Base-by-base conservation (phyloP, 2,888 invertebrate species). In the Polylopha cassiicola region DNA sequence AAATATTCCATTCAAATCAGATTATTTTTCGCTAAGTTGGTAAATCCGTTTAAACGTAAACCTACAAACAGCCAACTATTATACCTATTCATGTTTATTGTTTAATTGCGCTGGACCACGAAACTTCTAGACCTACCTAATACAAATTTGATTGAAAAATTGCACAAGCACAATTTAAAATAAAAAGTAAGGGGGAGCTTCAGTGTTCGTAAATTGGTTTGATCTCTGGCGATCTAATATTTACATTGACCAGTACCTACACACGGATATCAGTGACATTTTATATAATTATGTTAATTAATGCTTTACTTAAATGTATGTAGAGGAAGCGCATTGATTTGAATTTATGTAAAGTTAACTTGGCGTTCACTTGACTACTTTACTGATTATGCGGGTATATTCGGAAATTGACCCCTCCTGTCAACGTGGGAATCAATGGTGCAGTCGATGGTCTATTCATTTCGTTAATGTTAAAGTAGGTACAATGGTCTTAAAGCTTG, bases 121-220 rank as follows among this genome's bases (percentile, higher is more conserved):
- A 43, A 61, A 51, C 48, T 46, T 33, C 39, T 47, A 29, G 14
- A 4, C 8, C 6, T 10, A 5, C 30, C 36, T 53, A 59, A 64
- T 60, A 58, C 44, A 55, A 55, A 57, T 63, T 69, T 73, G 73
- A 82, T 82, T 84, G 79, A 78, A 74, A 81, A 80, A 84, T 82
- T 84, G 78, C 78, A 78, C 70, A 74, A 65, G 63, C 58, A 60
- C 50, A 56, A 58, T 51, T 62, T 58, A 58, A 72, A 67, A 68
- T 59, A 61, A 61, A n/a, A n/a, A n/a, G n/a, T n/a, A n/a, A n/a
- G n/a, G 71, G 74, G 73, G 73, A 66, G 62, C 34, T 24, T 33
- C 23, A 39, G 33, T 34, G 24, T 22, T 23, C 23, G 13, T 11
- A 34, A 29, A 29, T 24, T 23, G 23, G 14, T 14, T 13, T 13